Evolutionary conservation across 2,888 invertebrate genomes (phyloP), one percentile per base, ranked within the genome.

Genomic region (Druceiella hillmani): DNA sequence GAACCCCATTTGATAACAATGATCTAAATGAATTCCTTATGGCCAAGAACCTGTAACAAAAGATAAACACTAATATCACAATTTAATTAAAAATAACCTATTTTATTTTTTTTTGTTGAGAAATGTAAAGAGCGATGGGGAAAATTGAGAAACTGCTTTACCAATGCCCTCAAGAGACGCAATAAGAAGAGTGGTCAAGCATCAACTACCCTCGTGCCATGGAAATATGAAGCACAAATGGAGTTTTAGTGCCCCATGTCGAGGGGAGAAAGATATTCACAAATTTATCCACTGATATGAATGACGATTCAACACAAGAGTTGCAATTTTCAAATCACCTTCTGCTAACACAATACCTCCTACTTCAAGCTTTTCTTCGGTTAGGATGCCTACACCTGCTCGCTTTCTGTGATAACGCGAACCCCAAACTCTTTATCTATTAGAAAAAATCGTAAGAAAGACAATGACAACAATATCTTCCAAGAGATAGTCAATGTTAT

Each of bases 101-200:
- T 32, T 25, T 43, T 28, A 24, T 29, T 40, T 43, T 36, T 44
- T 46, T 28, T 32, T 48, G 46, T 39, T 20, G 41, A 40, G 38
- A 34, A 30, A 12, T 44, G 43, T 26, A 48, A 44, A 40, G 37
- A 36, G 26, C 25, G 33, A 29, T 49, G 46, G 47, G 41, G 36
- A 26, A 50, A 45, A 44, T 40, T 50, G 20, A 38, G 47, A 25
- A 43, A 48, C 24, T 47, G 48, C 38, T 46, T n/a, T n/a, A n/a
- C n/a, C n/a, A 46, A 48, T 35, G 46, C 47, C 14, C 27, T 47
- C 12, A 42, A 41, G 20, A 45, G 49, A 45, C 36, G 36, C 28
- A 41, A 43, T 33, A 41, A 43, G 29, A 47, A 41, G 30, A 46
- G 40, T 41, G 48, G 45, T 22, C 37, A 43, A 37, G 31, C 40